Conservation (phyloP, 1,140 invertebrate species). For the Lucilia cuprina region DNA sequence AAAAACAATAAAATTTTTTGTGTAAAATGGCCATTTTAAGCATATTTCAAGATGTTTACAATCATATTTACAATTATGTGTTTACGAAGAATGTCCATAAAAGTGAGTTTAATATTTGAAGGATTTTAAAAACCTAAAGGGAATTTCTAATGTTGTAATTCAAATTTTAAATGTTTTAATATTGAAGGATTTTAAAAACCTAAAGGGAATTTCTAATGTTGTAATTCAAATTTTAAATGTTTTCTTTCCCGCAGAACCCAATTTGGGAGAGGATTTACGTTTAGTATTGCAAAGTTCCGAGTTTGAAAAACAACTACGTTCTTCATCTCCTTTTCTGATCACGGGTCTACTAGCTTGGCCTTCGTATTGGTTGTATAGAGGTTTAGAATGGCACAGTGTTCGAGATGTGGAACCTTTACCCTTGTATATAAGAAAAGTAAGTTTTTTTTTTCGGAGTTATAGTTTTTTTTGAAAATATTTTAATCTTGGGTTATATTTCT, state of each 20-base stretch:
- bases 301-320: background rate
- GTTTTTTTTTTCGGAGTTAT: background rate
- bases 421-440: background rate
- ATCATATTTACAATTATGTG: background rate
- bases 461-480: background rate
- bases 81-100: background rate
- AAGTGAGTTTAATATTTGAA: no score
- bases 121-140: background rate
- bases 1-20: background rate
- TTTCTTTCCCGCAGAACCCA: background rate
- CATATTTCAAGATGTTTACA: background rate
- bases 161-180: background rate
- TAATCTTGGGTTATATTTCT: background rate
- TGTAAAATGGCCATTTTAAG: background rate
- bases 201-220: background rate
- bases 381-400: slow-evolving; percentile 44
- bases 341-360: slow-evolving; percentile 49
- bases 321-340: slow-evolving; percentile 44
- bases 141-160: background rate
- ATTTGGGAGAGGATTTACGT: background rate
- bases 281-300: background rate
- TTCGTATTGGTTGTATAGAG: slow-evolving; percentile 50
- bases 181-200: no score
- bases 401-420: background rate
- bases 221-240: no score